Evolutionary conservation across 2,888 invertebrate species (phyloP).

Genomic region (Caenorhabditis sinica): DNA sequence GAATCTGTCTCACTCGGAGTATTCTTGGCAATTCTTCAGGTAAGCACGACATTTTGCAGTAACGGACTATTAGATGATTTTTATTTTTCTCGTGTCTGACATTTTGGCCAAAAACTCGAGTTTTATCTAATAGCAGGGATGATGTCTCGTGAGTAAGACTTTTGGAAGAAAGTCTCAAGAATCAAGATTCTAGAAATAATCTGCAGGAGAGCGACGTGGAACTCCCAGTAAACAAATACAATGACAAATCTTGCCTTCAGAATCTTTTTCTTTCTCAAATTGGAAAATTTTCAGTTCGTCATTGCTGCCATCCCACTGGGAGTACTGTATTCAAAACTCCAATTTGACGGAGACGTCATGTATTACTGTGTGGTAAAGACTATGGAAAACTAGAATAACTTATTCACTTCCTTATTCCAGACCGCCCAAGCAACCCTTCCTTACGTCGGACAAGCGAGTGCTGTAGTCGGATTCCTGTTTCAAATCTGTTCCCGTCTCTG

Average conservation of each 20-base stretch:
- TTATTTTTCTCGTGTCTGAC: background rate
- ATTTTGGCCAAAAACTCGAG: background rate
- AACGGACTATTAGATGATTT: background rate
- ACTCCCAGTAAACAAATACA: background rate
- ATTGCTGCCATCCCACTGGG: conserved; percentile 38
- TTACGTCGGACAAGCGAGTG: conserved; percentile 33
- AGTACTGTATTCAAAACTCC: conserved; percentile 29
- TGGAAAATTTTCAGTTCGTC: conserved; percentile 37
- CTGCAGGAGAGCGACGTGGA: no score
- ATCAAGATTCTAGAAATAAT: background rate
- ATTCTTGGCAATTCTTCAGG: conserved; percentile 41
- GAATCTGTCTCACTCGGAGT: conserved; percentile 26
- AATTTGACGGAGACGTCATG: conserved; percentile 31
- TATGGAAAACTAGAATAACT: no score
- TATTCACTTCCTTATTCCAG: conserved; percentile 14
- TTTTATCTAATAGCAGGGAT: background rate
- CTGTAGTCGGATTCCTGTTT: conserved; percentile 28
- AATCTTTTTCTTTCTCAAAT: background rate
- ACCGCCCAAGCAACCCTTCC: conserved; percentile 52
- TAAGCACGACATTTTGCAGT: background rate
- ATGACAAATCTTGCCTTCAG: background rate
- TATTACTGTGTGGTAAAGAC: conserved; percentile 57
- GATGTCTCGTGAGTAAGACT: background rate
- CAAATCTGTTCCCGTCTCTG: conserved; percentile 41
- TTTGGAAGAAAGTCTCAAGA: background rate